These are phyloP conservation scores for Python bivittatus DNA, from an alignment of 2,113 vertebrate genomes.

Conservation along the genomic window DNA sequence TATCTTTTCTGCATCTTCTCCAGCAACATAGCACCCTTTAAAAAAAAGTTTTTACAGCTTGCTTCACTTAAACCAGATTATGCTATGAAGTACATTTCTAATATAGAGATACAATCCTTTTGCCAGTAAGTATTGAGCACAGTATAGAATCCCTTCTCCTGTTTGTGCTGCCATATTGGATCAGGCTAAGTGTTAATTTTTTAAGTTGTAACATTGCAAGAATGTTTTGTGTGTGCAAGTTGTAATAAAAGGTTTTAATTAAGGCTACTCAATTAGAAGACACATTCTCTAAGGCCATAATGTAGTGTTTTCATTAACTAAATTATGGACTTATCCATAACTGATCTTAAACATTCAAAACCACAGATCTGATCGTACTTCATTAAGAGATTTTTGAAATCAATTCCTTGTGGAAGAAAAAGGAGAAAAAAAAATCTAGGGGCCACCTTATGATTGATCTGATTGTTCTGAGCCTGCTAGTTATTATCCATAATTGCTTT, in stretches of 20 bases:
- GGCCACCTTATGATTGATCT: background rate
- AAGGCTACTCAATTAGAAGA: background rate
- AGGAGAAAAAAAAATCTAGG: background rate
- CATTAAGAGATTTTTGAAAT: constrained; percentile 7
- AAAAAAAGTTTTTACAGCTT: background rate
- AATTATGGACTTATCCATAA: background rate
- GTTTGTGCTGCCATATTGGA: background rate
- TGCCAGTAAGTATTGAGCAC: background rate
- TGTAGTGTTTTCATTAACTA: constrained; percentile 26
- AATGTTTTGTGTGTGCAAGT: background rate
- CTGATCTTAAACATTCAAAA: constrained; percentile 16
- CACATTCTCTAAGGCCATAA: background rate
- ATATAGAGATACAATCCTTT: background rate
- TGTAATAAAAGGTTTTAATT: constrained; percentile 13
- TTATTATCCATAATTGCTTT: constrained; percentile 16
- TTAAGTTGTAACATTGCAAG: background rate
- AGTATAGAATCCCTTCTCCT: background rate
- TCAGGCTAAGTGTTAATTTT: background rate
- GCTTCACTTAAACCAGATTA: background rate
- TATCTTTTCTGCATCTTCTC: background rate
- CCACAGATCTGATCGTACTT: background rate
- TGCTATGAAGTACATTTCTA: background rate
- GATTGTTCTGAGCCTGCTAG: constrained; percentile 12
- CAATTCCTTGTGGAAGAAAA: background rate
- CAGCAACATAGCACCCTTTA: background rate